These are phyloP conservation scores for Nemotelus nigrinus DNA, from an alignment of 2,888 invertebrate genomes.

Conservation along the genomic window DNA sequence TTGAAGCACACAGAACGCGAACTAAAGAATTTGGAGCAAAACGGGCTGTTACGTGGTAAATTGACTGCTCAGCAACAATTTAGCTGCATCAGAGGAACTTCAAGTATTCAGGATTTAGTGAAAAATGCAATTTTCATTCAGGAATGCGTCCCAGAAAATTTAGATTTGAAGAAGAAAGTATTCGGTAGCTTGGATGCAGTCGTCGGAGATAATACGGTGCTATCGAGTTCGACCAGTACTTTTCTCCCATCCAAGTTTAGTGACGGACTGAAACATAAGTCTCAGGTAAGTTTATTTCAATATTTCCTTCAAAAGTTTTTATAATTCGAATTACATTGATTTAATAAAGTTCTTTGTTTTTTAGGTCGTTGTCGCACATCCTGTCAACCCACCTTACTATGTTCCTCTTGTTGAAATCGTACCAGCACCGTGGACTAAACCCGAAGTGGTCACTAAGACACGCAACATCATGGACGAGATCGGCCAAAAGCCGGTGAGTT, in stretches of 20 bases:
- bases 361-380: conserved; percentile 79
- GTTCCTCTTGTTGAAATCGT: conserved; percentile 94
- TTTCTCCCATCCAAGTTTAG: conserved; percentile 90
- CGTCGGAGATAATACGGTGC: conserved; percentile 78
- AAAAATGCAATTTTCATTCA: conserved; percentile 84
- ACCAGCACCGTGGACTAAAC: conserved; percentile 92
- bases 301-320: neutral
- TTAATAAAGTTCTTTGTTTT: neutral
- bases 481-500: conserved; percentile 89
- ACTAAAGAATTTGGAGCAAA: conserved; percentile 74
- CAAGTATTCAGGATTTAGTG: conserved; percentile 75
- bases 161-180: conserved; percentile 84
- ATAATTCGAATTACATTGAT: neutral
- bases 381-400: conserved; percentile 97
- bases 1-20: conserved; percentile 79
- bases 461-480: conserved; percentile 83
- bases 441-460: conserved; percentile 78
- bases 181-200: conserved; percentile 81
- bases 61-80: conserved; percentile 80
- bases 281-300: conserved; percentile 65
- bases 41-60: conserved; percentile 79
- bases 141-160: conserved; percentile 92
- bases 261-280: conserved; percentile 77
- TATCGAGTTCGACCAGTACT: conserved; percentile 94
- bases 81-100: conserved; percentile 78